These are phyloP conservation scores for Xiphophorus birchmanni DNA, from an alignment of 2,797 vertebrate species.

Conservation along the genomic window DNA sequence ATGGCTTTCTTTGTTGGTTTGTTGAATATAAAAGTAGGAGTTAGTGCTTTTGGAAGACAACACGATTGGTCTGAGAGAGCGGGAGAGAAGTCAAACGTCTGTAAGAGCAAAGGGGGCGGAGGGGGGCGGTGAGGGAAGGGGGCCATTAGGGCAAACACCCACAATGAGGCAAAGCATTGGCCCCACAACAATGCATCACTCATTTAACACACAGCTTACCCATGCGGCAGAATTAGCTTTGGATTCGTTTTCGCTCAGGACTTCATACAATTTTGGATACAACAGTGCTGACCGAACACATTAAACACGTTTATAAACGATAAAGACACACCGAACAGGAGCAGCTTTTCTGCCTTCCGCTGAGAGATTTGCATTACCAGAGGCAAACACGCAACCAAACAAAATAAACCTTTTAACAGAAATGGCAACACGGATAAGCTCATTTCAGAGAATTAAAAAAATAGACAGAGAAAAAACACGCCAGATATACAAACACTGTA, in stretches of 20 bases:
- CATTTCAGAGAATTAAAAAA: slow-evolving; percentile 36
- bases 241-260: slow-evolving; percentile 48
- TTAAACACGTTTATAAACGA: not conserved
- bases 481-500: slow-evolving; percentile 45
- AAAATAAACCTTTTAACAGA: slow-evolving; percentile 20
- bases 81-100: slow-evolving; percentile 37
- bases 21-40: slow-evolving; percentile 35
- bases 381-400: slow-evolving; percentile 33
- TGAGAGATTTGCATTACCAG: slow-evolving; percentile 21
- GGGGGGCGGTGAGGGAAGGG: too few relatives aligned
- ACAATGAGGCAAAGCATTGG: not conserved
- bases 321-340: slow-evolving; percentile 29
- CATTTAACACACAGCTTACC: slow-evolving; percentile 40
- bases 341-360: slow-evolving; percentile 20
- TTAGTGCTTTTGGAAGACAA: slow-evolving; percentile 75
- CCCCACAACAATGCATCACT: slow-evolving; percentile 20
- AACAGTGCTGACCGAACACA: slow-evolving; percentile 41
- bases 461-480: slow-evolving; percentile 43
- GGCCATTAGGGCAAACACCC: not conserved
- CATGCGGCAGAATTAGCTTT: slow-evolving; percentile 48
- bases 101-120: slow-evolving; percentile 10
- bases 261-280: slow-evolving; percentile 38
- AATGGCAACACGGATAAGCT: slow-evolving; percentile 45
- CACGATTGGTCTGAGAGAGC: slow-evolving; percentile 46
- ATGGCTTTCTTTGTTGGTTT: slow-evolving; percentile 71